Evolutionary conservation across 2,888 invertebrate genomes (phyloP).

Genomic region (Oligia fasciuncula): DNA sequence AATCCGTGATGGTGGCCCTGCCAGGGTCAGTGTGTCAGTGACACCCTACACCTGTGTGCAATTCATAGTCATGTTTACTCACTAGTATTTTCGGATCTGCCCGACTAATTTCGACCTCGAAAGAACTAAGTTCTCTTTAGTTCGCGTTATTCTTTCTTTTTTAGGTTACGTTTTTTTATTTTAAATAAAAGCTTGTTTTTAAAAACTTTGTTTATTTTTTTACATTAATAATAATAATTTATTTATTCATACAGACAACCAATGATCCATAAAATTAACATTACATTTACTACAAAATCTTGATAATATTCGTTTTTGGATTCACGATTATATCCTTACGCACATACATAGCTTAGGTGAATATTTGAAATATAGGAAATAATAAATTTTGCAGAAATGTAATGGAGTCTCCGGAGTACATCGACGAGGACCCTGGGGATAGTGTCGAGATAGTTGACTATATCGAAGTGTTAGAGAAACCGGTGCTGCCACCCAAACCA

Average conservation of each 20-base stretch:
- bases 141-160: no score
- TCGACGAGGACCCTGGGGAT: slow-evolving; percentile 9
- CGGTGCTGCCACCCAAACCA: slow-evolving; percentile 81
- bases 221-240: no score
- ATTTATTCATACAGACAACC: no score
- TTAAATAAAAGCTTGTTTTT: no score
- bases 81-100: neutral
- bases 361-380: neutral
- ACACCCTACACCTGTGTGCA: neutral
- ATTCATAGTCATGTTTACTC: neutral
- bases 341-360: neutral
- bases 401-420: slow-evolving; percentile 19
- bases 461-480: slow-evolving; percentile 73
- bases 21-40: no score
- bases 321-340: neutral
- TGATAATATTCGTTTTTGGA: no score
- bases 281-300: no score
- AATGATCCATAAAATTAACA: no score
- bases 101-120: neutral
- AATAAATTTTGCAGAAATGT: slow-evolving; percentile 28
- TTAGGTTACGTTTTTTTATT: no score
- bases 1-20: no score
- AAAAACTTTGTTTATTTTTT: no score
- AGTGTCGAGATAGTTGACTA: slow-evolving; percentile 31
- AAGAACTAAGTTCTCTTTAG: neutral